Evolutionary conservation across 2,888 invertebrate genomes (phyloP), one percentile per base, ranked within the genome.

Genomic region (Eupithecia subfuscata): DNA sequence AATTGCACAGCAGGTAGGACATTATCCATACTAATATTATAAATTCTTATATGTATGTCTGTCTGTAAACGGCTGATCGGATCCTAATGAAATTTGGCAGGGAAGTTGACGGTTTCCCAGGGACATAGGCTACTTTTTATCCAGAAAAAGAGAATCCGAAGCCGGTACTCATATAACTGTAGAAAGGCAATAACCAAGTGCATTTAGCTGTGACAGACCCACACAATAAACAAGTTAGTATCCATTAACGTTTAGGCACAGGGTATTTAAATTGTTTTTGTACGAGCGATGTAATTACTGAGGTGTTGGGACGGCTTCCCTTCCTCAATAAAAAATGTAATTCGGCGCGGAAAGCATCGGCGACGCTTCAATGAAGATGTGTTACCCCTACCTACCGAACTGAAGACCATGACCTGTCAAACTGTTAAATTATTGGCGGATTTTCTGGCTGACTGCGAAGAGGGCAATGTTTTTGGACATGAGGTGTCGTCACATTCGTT

Each of bases 301-400:
- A 78, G 79, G 77, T 78, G 83, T 84, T 86, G 85, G 79, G 84
- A 77, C 69, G 77, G 85, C 85, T 92, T 91, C 91, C 91, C 85
- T 92, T 92, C 92, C 91, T 90, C 82, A 69, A 81, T 87, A 91
- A 90, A 90, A 88, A 87, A 80, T 84, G 78, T 82, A 85, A 89
- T 86, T 84, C 81, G 84, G 82, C 76, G 83, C 83, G 82, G 88
- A 88, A 89, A 71, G 22, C 70, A 75, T 76, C 70, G 52, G 75
- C 56, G 87, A 83, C 82, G 82, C 80, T 82, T 84, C 80, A 83
- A 76, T 79, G 83, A 82, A 84, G 84, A 78, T 85, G 85, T 85
- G 85, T 56, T 8, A 85, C 86, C 87, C 83, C 87, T 80, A 12
- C 22, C 22, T 22, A 63, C 43, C 45, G 45, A 69, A 65, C 86